A percentile compares a stretch with the other conserved stretches of the same genome.
Evolutionary conservation across 2,797 vertebrate species (phyloP).

Genomic region (Rhinella marina): DNA sequence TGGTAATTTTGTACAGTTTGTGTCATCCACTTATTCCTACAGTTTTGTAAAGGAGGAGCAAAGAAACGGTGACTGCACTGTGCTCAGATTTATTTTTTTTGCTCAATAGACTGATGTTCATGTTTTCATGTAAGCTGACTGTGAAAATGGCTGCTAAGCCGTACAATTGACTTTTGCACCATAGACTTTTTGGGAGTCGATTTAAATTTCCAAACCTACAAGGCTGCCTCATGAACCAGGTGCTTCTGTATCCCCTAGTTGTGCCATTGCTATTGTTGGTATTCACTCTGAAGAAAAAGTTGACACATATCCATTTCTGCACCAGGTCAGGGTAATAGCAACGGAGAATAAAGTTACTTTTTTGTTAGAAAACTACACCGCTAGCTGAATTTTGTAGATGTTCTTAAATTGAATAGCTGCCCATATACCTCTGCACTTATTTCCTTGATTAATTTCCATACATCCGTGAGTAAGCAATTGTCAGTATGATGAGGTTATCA

Average conservation of each 20-base stretch:
- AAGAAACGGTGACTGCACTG: constrained; percentile 68
- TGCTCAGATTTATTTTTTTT: constrained; percentile 64
- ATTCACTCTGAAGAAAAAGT: neutral
- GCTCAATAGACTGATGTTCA: constrained; percentile 66
- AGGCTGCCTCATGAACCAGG: constrained; percentile 65
- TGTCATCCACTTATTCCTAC: constrained; percentile 65
- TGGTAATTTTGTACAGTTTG: constrained; percentile 73
- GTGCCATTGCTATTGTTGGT: constrained; percentile 52
- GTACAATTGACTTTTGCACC: constrained; percentile 64
- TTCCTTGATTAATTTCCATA: neutral
- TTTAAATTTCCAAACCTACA: constrained; percentile 59
- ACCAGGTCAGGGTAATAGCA: constrained; percentile 24
- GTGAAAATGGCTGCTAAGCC: constrained; percentile 69
- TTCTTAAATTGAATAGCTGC: neutral
- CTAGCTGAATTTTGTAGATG: neutral
- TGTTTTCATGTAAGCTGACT: constrained; percentile 68
- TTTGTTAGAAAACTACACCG: neutral
- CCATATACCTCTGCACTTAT: neutral
- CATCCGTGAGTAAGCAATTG: neutral
- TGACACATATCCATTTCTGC: neutral
- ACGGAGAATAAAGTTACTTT: constrained; percentile 53
- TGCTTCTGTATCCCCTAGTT: constrained; percentile 60
- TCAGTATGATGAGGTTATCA: neutral
- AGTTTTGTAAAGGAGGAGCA: constrained; percentile 68
- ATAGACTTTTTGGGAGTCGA: constrained; percentile 51